These are phyloP conservation scores for Mesoclemmys tuberculata DNA, from an alignment of 2,113 vertebrate genomes.

Conservation along the genomic window DNA sequence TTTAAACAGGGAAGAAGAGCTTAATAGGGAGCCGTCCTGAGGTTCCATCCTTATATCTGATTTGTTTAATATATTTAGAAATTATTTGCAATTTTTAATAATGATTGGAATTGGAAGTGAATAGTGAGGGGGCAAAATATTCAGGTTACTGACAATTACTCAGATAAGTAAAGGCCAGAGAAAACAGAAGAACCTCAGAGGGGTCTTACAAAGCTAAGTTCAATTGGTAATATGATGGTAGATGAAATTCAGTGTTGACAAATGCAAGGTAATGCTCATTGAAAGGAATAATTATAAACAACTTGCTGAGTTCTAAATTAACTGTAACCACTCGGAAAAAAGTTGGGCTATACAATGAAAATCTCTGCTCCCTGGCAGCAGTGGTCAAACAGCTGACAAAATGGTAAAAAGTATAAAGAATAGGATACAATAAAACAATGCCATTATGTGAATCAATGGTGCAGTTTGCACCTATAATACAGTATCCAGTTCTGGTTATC, in stretches of 20 bases:
- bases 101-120: background rate
- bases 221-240: background rate
- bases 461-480: background rate
- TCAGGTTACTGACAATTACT: background rate
- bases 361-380: background rate
- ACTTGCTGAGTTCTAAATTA: background rate
- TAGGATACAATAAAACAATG: background rate
- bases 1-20: background rate
- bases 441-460: background rate
- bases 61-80: background rate
- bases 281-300: background rate
- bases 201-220: background rate
- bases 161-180: background rate
- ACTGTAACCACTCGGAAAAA: background rate
- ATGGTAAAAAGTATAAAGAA: background rate
- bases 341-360: background rate
- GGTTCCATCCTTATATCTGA: background rate
- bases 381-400: background rate
- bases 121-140: background rate
- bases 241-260: background rate
- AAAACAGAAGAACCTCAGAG: background rate
- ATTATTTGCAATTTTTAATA: background rate
- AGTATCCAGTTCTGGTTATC: background rate
- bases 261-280: background rate
- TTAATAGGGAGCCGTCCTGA: background rate